Evolutionary conservation across 2,888 invertebrate genomes (phyloP).

Genomic region (Caradrina kadenii): DNA sequence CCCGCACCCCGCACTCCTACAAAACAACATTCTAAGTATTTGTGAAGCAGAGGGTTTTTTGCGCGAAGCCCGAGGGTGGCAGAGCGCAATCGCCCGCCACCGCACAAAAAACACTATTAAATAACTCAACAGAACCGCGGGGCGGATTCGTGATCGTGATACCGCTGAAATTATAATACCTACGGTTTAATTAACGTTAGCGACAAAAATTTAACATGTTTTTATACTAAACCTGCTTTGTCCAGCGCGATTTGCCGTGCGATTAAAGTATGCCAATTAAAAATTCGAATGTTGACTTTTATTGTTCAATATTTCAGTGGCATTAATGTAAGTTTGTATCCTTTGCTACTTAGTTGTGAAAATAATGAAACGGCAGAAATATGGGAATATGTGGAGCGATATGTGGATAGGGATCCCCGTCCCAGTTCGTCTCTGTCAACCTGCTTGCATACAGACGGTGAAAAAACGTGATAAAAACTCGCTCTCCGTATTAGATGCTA

Average conservation of each 20-base stretch:
- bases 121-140: conserved; percentile 88
- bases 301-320: conserved; percentile 50
- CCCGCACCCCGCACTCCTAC: conserved; percentile 78
- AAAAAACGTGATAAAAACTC: conserved; percentile 82
- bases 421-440: conserved; percentile 80
- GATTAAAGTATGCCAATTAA: conserved; percentile 68
- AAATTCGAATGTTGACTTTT: conserved; percentile 56
- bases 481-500: conserved; percentile 71
- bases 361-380: conserved; percentile 17
- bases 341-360: conserved; percentile 11
- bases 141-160: conserved; percentile 88
- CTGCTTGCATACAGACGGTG: conserved; percentile 74
- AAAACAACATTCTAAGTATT: conserved; percentile 88
- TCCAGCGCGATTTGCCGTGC: conserved; percentile 71
- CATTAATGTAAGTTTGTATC: conserved; percentile 37
- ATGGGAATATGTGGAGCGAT: conserved; percentile 16
- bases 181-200: conserved; percentile 86
- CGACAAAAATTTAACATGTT: conserved; percentile 78
- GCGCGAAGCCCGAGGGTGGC: conserved; percentile 89
- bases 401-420: conserved; percentile 5
- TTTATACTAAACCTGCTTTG: conserved; percentile 71
- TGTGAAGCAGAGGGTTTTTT: conserved; percentile 89
- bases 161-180: conserved; percentile 83
- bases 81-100: conserved; percentile 87
- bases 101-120: conserved; percentile 90